Evolutionary conservation across 2,888 invertebrate genomes (phyloP).

Genomic region (Latrodectus hesperus): DNA sequence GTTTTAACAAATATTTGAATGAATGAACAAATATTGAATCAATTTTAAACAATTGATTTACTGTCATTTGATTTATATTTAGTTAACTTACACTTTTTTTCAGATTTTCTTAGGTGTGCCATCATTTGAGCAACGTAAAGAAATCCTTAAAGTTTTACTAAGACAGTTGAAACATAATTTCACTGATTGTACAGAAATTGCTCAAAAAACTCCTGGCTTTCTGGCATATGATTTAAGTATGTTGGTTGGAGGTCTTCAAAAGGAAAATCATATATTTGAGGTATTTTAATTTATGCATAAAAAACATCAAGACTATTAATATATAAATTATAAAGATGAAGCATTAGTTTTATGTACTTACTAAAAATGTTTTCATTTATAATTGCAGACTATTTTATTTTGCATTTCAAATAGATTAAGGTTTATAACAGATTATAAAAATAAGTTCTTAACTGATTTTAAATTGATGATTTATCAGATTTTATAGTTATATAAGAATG

Average conservation of each 20-base stretch:
- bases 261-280: neutral
- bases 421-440: too few species aligned
- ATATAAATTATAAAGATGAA: too few species aligned
- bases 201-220: slow-evolving; percentile 79
- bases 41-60: neutral
- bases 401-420: too few species aligned
- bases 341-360: too few species aligned
- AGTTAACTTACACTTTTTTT: slow-evolving; percentile 19
- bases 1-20: neutral
- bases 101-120: slow-evolving; percentile 77
- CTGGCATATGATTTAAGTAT: slow-evolving; percentile 78
- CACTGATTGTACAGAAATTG: slow-evolving; percentile 72
- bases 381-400: too few species aligned
- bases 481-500: too few species aligned
- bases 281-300: neutral
- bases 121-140: slow-evolving; percentile 75
- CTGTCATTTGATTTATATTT: neutral
- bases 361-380: too few species aligned
- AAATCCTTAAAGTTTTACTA: slow-evolving; percentile 75
- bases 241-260: slow-evolving; percentile 74
- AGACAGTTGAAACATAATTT: neutral
- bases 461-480: too few species aligned
- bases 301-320: too few species aligned
- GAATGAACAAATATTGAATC: too few species aligned
- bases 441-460: too few species aligned